Evolutionary conservation across 2,888 invertebrate species (phyloP).

Genomic region (Amphipoea lucens): DNA sequence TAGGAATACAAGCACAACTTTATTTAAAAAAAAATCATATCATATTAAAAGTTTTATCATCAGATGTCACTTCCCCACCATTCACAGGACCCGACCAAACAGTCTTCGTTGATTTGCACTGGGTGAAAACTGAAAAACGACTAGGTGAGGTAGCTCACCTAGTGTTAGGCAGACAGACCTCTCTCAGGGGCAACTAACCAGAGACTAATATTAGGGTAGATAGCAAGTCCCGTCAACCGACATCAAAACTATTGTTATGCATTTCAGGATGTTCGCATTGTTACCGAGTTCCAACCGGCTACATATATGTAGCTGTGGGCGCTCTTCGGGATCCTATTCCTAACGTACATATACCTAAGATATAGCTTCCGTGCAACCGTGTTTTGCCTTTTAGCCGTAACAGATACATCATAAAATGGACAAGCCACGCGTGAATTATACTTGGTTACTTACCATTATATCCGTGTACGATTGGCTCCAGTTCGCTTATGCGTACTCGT

Average conservation of each 20-base stretch:
- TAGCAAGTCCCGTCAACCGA: slow-evolving; percentile 45
- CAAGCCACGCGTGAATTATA: slow-evolving; percentile 57
- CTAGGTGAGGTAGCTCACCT: not conserved
- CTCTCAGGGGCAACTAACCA: slow-evolving; percentile 44
- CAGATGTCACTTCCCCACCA: slow-evolving; percentile 7
- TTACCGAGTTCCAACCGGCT: slow-evolving; percentile 27
- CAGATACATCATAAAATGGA: slow-evolving; percentile 12
- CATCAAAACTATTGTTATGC: slow-evolving; percentile 56
- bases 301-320: slow-evolving; percentile 13
- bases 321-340: slow-evolving; percentile 24
- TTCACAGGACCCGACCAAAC: slow-evolving; percentile 2
- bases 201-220: slow-evolving; percentile 49
- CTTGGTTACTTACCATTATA: slow-evolving; percentile 80
- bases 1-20: slow-evolving; percentile 2
- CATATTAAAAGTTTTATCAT: not conserved
- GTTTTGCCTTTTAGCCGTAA: slow-evolving; percentile 11
- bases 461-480: slow-evolving; percentile 83
- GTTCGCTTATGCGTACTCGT: slow-evolving; percentile 86
- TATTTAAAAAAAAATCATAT: not conserved
- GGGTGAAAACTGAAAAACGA: not conserved
- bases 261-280: slow-evolving; percentile 57
- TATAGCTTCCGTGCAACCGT: slow-evolving; percentile 2
- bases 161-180: slow-evolving; percentile 6
- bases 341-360: slow-evolving; percentile 14
- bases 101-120: not conserved